Evolutionary conservation across 2,113 vertebrate species (phyloP), one percentile per base, ranked within the genome.

Genomic region (Corythornis cristatus): DNA sequence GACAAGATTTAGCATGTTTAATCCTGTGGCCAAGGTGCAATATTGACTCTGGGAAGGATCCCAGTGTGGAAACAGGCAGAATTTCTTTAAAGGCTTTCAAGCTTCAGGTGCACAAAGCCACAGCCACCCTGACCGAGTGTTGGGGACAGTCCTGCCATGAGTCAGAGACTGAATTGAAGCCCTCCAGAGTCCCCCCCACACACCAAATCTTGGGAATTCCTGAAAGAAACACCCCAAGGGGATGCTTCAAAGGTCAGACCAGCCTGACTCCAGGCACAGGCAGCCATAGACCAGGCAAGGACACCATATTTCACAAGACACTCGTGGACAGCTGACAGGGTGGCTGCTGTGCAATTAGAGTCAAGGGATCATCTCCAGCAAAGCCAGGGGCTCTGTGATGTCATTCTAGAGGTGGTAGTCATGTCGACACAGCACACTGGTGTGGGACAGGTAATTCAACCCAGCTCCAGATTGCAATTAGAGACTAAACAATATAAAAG

Each of bases 401-500:
- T 48, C 45, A 40, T 1, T 9, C 35, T 12, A 42, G 86, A 70
- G 76, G 35, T 22, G 1, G 83, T 8, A 40, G 31, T 33, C 54
- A 51, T 88, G 88, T 58, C 56, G 45, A 3, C 5, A 8, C 73
- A 33, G 26, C 2, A 23, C 7, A 3, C 80, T 77, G 25, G 15
- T 83, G 48, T 21, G 83, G 73, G 86, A 86, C 89, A 90, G 95
- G 95, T 95, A 95, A 95, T 92, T 94, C 83, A 89, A 84, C 76
- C 78, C 9, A 3, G 48, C 43, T 77, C 81, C 53, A 50, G 89
- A 86, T 67, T 67, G 43, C 1, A 0, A 67, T 75, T 20, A 75
- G 91, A 96, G 94, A 95, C 94, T 95, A 94, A 96, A 93, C 95
- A 95, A 67, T 90, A 28, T 60, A 42, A 84, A 90, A 96, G 91